These are phyloP conservation scores for Cairina moschata DNA, from an alignment of 2,113 vertebrate species.

Conservation along the genomic window DNA sequence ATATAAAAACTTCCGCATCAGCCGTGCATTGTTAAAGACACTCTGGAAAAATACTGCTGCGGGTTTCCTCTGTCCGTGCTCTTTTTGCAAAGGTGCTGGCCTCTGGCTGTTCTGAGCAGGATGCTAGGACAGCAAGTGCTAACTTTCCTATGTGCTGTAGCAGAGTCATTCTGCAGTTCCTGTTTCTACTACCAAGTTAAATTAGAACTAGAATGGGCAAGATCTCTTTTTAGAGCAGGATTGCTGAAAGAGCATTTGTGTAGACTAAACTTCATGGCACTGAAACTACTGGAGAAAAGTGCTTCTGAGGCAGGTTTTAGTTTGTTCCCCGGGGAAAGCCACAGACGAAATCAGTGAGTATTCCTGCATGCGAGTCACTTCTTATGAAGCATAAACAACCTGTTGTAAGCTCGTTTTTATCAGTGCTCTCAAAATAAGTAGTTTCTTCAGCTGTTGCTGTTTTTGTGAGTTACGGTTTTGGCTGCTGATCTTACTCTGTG, in stretches of 20 bases:
- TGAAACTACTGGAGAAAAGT: background rate
- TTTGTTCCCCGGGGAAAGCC: background rate
- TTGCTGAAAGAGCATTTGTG: background rate
- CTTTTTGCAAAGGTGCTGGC: background rate
- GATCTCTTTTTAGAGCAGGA: background rate
- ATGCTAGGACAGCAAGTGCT: background rate
- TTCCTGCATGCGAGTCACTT: background rate
- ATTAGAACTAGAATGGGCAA: background rate
- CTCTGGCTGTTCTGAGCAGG: background rate
- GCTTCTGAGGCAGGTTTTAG: background rate
- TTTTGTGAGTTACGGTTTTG: background rate
- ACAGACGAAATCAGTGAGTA: background rate
- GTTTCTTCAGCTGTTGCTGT: background rate
- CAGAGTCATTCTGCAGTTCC: background rate
- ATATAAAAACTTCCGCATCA: background rate
- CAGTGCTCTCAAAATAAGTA: background rate
- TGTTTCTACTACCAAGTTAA: background rate
- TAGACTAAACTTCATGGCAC: background rate
- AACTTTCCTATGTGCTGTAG: background rate
- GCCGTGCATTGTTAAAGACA: background rate
- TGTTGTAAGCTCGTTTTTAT: background rate
- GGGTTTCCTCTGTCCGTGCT: background rate
- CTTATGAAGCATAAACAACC: background rate
- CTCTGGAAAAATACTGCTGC: background rate
- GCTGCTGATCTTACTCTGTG: background rate